Evolutionary conservation across 2,888 invertebrate species (phyloP), one percentile per base, ranked within the genome.

Genomic region (Tipula lateralis): DNA sequence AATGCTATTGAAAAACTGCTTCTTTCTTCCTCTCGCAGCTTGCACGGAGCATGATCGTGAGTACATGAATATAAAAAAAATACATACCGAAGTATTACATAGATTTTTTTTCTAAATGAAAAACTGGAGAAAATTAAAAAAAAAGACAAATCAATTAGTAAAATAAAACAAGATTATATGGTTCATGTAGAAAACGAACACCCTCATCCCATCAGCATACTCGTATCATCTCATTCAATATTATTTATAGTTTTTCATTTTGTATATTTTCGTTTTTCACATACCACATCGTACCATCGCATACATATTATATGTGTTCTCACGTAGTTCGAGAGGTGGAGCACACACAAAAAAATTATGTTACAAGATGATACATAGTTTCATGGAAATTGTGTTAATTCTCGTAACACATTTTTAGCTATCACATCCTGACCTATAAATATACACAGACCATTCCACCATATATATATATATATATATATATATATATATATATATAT

Each of bases 41-140:
- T 94, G 95, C 95, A 94, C 94, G 95, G 94, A 95, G 95, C 95
- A 95, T 95, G 95, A 94, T 95, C 93, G 95, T 95, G 94, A 95
- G 95, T 95, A 95, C 89, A 89, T 88, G 66, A 66, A 24, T 66
- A 44, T 44, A 44, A n/a, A 81, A 44, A 13, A 66, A 66, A 66
- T n/a, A n/a, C n/a, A n/a, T n/a, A 24, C 66, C 19, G 24, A 66
- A 24, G 19, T 66, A 24, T 24, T 9, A 24, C 7, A 66, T 66
- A 24, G 66, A 66, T 12, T 24, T 24, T 66, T 24, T 66, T 24
- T 66, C 66, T 66, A 66, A 24, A 9, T 66, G 66, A 24, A 66
- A 66, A 66, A 24, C 24, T 66, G 66, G 24, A 66, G 66, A 66
- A 24, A 66, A 50, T 50, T 66, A 24, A 66, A 24, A 66, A 66